Base-by-base conservation (phyloP, 2,797 vertebrate genomes). In the Oceanodroma leucorhoa region DNA sequence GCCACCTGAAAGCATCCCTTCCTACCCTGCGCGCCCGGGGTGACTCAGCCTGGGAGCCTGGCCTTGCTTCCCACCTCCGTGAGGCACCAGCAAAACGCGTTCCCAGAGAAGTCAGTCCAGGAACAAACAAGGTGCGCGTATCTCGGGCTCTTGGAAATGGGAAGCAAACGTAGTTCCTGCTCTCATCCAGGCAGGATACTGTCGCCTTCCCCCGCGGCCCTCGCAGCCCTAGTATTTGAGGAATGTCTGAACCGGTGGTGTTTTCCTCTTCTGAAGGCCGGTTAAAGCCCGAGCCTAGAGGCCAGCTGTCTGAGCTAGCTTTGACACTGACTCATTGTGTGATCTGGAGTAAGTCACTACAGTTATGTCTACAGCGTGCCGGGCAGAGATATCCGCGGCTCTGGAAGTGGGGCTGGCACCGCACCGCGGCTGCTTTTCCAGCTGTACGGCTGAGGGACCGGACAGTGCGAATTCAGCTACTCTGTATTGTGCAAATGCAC, bases 81-180 rank as follows among this genome's bases (percentile, higher is more conserved):
- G 91, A 92, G 34, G 89, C 95, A 95, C 69, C 53, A 20, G 36
- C 69, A 36, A 54, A 57, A 53, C 0, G 24, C 64, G 8, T 61
- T 81, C 65, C 62, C 51, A 41, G 71, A 60, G 41, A 70, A 79
- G 34, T 58, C 89, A 27, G n/a, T 5, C 53, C 75, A 17, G 90
- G 82, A 90, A 65, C 58, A 81, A 73, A 40, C 6, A 62, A 32
- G 23, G 62, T 14, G 50, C 60, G 5, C 5, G 0, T 12, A 46
- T 84, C 86, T 66, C 7, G 8, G 54, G 60, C 86, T 36, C 48
- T 36, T 16, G 62, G 46, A 70, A 71, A 83, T 34, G 83, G 85
- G 85, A 95, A 94, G 89, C 40, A 14, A 88, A 29, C 1, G 6
- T 53, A 71, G 75, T 76, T 95, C 92, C 94, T 94, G 89, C 83